A percentile compares a stretch with the other conserved stretches of the same genome.
These are phyloP conservation scores for Pomatorhinus ruficollis DNA, from an alignment of 2,113 vertebrate genomes.

Conservation along the genomic window DNA sequence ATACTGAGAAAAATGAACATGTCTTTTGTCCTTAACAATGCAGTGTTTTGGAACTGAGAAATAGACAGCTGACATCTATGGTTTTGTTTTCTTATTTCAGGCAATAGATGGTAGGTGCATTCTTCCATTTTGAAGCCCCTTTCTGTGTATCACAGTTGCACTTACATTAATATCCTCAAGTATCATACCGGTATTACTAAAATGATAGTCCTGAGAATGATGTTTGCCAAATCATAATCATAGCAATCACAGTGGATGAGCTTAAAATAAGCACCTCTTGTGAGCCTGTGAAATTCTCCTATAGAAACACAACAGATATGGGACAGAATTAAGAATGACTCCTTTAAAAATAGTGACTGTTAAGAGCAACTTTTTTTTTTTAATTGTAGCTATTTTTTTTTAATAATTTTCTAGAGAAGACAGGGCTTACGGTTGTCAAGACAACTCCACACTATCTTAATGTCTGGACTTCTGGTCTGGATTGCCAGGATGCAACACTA, in stretches of 20 bases:
- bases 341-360: neutral
- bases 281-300: neutral
- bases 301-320: neutral
- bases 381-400: neutral
- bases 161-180: neutral
- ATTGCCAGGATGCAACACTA: neutral
- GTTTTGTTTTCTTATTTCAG: neutral
- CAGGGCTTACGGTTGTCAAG: neutral
- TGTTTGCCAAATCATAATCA: neutral
- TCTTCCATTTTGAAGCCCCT: neutral
- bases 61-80: accelerated
- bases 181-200: neutral
- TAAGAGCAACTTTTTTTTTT: neutral
- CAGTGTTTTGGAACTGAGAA: neutral
- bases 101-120: neutral
- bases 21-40: neutral
- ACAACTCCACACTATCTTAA: neutral
- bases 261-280: neutral
- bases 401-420: neutral
- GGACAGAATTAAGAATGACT: neutral
- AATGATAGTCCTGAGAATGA: neutral
- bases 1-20: neutral
- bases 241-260: neutral
- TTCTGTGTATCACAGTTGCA: neutral
- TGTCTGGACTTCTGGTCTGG: neutral